Percentiles rank a stretch among this genome's conserved stretches.
Evolutionary conservation across 1,140 invertebrate species (phyloP).

Genomic region (Pomacea maculata): DNA sequence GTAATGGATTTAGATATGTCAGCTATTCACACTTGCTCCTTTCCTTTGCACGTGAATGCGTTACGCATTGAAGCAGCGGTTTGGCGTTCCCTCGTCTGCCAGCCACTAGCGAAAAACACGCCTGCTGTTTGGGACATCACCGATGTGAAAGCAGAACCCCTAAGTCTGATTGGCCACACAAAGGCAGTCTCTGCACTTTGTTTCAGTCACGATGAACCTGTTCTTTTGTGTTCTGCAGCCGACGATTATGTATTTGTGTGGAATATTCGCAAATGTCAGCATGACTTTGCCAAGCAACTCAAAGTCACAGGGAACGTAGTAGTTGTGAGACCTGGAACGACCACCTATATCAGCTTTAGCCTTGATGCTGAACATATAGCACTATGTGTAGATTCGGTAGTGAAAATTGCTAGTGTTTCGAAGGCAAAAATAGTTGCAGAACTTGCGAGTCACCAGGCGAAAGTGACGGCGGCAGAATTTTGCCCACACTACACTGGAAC

Average conservation of each 20-base stretch:
- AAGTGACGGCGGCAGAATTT: constrained; percentile 55
- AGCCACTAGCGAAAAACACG: constrained; percentile 34
- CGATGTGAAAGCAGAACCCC: constrained; percentile 16
- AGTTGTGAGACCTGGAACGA: constrained; percentile 25
- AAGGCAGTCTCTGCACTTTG: constrained; percentile 28
- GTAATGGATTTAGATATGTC: background rate
- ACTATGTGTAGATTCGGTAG: constrained; percentile 32
- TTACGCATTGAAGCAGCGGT: constrained; percentile 23
- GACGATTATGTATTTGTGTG: constrained; percentile 48
- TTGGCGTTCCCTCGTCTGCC: constrained; percentile 28
- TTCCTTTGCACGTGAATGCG: constrained; percentile 23
- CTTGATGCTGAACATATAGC: constrained; percentile 40
- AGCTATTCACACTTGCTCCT: constrained; percentile 6
- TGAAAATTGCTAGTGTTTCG: constrained; percentile 30
- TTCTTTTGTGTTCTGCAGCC: constrained; percentile 40
- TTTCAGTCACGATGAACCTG: constrained; percentile 31
- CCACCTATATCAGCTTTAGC: constrained; percentile 35
- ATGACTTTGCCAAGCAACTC: constrained; percentile 7
- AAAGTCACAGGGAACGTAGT: constrained; percentile 36
- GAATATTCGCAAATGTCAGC: constrained; percentile 35
- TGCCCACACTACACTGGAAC: constrained; percentile 59
- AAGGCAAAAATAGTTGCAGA: constrained; percentile 32
- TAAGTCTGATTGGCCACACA: constrained; percentile 41
- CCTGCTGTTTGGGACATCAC: constrained; percentile 39
- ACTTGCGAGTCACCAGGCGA: constrained; percentile 53